Base-by-base conservation (phyloP, 2,888 invertebrate genomes). In the Leptopilina syphax region DNA sequence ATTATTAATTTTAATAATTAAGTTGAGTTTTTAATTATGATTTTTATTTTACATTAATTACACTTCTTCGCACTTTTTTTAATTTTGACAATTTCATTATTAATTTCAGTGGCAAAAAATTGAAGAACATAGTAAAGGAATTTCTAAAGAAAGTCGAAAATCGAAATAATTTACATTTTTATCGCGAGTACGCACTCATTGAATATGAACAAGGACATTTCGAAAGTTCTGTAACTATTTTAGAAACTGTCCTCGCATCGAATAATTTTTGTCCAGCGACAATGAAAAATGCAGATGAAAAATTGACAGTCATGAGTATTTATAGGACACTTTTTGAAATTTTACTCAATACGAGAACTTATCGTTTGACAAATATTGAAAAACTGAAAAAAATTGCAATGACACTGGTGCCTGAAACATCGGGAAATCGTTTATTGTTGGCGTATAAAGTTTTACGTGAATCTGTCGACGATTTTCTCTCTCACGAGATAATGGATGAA, bases 151-250 rank as follows among this genome's bases (percentile, higher is more conserved):
- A 90, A 63, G 92, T 92, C 0, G 92, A 92, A 57, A 94, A 95
- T 86, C 91, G 95, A 50, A 93, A 93, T 83, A 93, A 94, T 83
- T 87, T 94, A 34, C 91, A 94, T 77, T 93, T 94, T 82, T 95
- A 94, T 87, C 93, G 93, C 5, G 95, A 95, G 89, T 94, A 94
- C 87, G 95, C 94, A 9, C 88, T 95, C 73, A 93, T 94, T 79
- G 95, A 95, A 88, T 92, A 92, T 77, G 94, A 94, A 89, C 89
- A 93, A 54, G 93, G 93, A 18, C 92, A 92, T 84, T 83, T 87
- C 8, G 92, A 93, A 13, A 92, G 87, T 65, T 93, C 93, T 79
- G 84, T 93, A n/a, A 93, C 92, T 83, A 93, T 94, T 76, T 91
- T 95, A 57, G 91, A 92, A 84, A 94, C 93, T 34, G 92, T 94